Evolutionary conservation across 2,797 vertebrate species (phyloP), one percentile per base, ranked within the genome.

Genomic region (Podargus strigoides): DNA sequence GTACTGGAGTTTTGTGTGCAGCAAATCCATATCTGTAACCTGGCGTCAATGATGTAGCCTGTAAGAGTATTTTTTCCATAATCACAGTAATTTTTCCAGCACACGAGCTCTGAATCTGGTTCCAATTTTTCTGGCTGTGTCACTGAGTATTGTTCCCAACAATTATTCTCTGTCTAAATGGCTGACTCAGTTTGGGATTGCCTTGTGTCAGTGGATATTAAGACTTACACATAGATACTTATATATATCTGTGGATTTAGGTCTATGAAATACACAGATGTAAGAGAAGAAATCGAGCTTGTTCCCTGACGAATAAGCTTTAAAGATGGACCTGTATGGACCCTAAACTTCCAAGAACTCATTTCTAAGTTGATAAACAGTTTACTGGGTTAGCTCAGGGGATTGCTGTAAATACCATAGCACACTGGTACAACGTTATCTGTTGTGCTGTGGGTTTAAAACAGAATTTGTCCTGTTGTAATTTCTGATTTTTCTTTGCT

Each of bases 211-310:
- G 87, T 12, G 12, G 69, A 4, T 5, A 11, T 0, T 16, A 37
- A 28, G 63, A 39, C 23, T 76, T 36, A 28, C 13, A 26, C 12
- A 5, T 9, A 34, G 23, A 23, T 63, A 16, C 2, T 3, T 27
- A 42, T 14, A 2, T 6, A 0, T 9, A 23, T 18, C 50, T 20
- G 0, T 1, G 11, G 1, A 2, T 42, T 55, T 21, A n/a, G 39
- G 14, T 47, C 47, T 36, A 0, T 12, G 52, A 6, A 10, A 37
- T 8, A 5, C 18, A 14, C 8, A 36, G 62, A 7, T 10, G 32
- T 7, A 30, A 77, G 73, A 10, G 47, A 55, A 64, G 24, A 17
- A 52, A 30, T 24, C 3, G 32, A 47, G 50, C 4, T 85, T 42
- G 17, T 53, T 69, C 26, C 12, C 27, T 2, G 26, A 12, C n/a